Conservation (phyloP, 2,888 invertebrate genomes). For the Cryptosula pallasiana region DNA sequence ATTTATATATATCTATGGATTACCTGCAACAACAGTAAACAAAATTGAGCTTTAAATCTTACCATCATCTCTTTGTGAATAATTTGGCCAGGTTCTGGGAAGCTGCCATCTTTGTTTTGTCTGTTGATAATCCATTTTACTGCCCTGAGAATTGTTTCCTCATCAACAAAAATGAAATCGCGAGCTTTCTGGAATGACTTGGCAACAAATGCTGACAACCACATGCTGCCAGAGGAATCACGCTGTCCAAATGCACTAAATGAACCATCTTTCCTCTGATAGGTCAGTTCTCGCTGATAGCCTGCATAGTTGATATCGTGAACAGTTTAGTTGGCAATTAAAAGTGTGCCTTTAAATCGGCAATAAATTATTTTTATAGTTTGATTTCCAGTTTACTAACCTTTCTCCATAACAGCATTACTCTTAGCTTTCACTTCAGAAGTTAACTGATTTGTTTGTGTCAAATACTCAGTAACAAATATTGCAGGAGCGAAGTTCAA, state of each 20-base stretch:
- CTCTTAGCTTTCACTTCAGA: constrained; percentile 59
- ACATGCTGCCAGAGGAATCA: constrained; percentile 68
- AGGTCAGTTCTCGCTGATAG: constrained; percentile 86
- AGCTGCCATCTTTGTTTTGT: constrained; percentile 71
- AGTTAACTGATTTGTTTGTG: constrained; percentile 66
- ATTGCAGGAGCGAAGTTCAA: constrained; percentile 84
- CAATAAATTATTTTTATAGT: too few relatives aligned
- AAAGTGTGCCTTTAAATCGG: too few relatives aligned
- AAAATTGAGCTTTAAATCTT: constrained; percentile 16
- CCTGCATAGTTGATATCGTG: too few relatives aligned
- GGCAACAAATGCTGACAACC: constrained; percentile 82
- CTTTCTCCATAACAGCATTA: background rate
- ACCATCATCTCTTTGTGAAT: constrained; percentile 68
- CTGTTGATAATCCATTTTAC: constrained; percentile 70
- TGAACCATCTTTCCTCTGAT: constrained; percentile 78
- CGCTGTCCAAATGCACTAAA: constrained; percentile 78
- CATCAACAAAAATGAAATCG: constrained; percentile 66
- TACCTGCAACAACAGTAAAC: too few relatives aligned
- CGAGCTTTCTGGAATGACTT: constrained; percentile 71
- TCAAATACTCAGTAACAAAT: constrained; percentile 78
- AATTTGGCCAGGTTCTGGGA: constrained; percentile 68
- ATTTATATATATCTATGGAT: too few relatives aligned
- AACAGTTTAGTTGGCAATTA: too few relatives aligned
- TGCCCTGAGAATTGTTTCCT: constrained; percentile 62
- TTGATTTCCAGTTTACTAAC: too few relatives aligned